A percentile compares a stretch with the other conserved stretches of the same genome.
phyloP scores from a whole-genome alignment of 2,797 vertebrate species.

The Hydrocynus forskahlii region DNA sequence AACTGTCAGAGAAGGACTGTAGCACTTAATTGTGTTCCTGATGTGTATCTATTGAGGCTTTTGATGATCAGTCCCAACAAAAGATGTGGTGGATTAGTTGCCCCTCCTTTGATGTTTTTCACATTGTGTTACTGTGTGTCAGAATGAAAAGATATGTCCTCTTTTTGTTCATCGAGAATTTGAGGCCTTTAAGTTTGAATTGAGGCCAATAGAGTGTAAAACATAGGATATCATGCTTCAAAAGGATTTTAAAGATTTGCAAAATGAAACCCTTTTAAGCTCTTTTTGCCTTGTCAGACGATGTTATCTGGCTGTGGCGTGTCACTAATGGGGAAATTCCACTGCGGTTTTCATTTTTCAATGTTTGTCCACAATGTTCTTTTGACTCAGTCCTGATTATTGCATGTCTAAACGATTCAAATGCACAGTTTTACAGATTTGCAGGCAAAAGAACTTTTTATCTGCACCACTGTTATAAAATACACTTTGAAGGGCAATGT shows the following conservation, averaged over 20 bases:
- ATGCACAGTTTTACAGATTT: neutral
- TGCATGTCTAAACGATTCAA: neutral
- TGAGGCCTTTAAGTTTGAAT: slow-evolving; percentile 1
- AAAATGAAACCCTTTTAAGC: slow-evolving; percentile 47
- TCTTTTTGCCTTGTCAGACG: slow-evolving; percentile 13
- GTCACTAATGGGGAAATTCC: slow-evolving; percentile 19
- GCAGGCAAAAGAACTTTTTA: neutral
- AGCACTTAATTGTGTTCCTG: slow-evolving; percentile 74
- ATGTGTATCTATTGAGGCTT: slow-evolving; percentile 49
- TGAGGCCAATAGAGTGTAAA: slow-evolving; percentile 1
- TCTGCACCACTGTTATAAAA: neutral
- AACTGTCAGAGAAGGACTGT: slow-evolving; percentile 72
- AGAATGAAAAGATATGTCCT: slow-evolving; percentile 48
- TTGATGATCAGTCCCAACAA: slow-evolving; percentile 53
- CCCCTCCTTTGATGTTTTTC: slow-evolving; percentile 39
- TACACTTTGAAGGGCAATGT: neutral
- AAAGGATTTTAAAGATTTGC: slow-evolving; percentile 24
- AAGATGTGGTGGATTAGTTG: slow-evolving; percentile 38
- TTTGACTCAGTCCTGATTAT: neutral
- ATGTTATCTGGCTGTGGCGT: slow-evolving; percentile 28
- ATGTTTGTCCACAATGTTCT: slow-evolving; percentile 13
- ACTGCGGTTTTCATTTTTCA: neutral
- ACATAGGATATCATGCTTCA: slow-evolving; percentile 12
- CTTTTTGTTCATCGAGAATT: slow-evolving; percentile 36
- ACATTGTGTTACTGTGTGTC: slow-evolving; percentile 43